These are phyloP conservation scores for fruit fly (Drosophila melanogaster) DNA, from an alignment of 1,140 invertebrate genomes.

Conservation along the genomic window DNA sequence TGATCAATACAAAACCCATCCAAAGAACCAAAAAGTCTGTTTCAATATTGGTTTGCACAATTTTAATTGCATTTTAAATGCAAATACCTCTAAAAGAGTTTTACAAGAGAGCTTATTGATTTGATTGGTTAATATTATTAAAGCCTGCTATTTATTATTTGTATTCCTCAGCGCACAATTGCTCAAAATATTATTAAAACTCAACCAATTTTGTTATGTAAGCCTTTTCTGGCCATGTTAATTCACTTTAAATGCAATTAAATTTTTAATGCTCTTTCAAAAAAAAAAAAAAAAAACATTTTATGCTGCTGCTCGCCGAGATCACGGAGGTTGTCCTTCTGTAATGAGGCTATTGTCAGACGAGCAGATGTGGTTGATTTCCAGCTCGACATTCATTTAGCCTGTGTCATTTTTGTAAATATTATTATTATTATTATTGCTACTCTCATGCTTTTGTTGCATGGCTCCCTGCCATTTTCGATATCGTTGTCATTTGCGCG, in stretches of 20 bases:
- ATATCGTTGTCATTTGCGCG: not conserved
- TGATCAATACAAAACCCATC: too few species aligned
- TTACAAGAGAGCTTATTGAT: too few species aligned
- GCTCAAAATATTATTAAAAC: slow-evolving; percentile 30
- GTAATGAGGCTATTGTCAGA: slow-evolving; percentile 47
- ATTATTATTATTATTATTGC: slow-evolving; percentile 50
- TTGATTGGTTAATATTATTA: too few species aligned
- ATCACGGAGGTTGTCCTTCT: slow-evolving; percentile 15
- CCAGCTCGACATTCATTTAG: slow-evolving; percentile 30
- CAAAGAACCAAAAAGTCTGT: too few species aligned
- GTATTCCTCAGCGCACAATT: too few species aligned
- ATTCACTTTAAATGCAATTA: slow-evolving; percentile 45
- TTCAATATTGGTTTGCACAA: too few species aligned
- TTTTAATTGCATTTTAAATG: too few species aligned
- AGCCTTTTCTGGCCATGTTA: slow-evolving; percentile 15
- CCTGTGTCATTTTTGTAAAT: slow-evolving; percentile 47
- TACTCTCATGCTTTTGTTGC: slow-evolving; percentile 1
- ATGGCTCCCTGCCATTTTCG: not conserved
- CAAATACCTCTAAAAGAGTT: too few species aligned
- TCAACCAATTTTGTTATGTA: not conserved
- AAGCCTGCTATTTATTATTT: not conserved
- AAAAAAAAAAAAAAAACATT: slow-evolving; percentile 47
- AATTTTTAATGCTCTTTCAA: slow-evolving; percentile 37
- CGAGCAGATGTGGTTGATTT: slow-evolving; percentile 40
- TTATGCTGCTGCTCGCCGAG: slow-evolving; percentile 3